Base-by-base conservation (phyloP, 2,888 invertebrate genomes). In the Bellardia bayeri region DNA sequence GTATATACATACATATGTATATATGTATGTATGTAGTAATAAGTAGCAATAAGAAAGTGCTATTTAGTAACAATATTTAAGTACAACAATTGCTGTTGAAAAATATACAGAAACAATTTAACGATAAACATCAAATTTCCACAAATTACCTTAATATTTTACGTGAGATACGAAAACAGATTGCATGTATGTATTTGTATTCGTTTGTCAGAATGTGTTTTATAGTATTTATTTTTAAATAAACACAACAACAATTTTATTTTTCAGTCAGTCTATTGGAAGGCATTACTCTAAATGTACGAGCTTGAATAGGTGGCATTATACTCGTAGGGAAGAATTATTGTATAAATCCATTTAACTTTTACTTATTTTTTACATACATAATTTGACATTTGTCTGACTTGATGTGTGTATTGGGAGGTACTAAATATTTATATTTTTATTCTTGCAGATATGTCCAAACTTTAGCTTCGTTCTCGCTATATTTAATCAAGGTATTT, bases 71-170 rank as follows among this genome's bases (percentile, higher is more conserved):
- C 45, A 71, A 51, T 54, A 71, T 66, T 83, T 56, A 56, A 83
- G 42, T 40, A 82, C 58, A 40, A 56, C 64, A 84, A 84, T 71
- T 63, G 74, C 42, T 66, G 82, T 61, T 88, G 83, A 90, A 90
- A 90, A 91, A 92, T 68, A 33, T 37, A 91, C 91, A 92, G 92
- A 92, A 92, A 92, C 91, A 92, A 92, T 90, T 93, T 92, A 91
- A 91, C 91, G 93, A 93, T 93, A 93, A 93, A 91, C 92, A 93
- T 93, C 93, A 93, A 93, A 93, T 93, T 92, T 92, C 91, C 92
- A 91, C 92, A 93, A 92, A 93, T 93, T 92, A 91, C 91, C 91
- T 92, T 92, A 92, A 82, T 93, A 93, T 93, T 92, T 92, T 92
- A 93, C 93, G 93, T 93, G 93, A 90, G 91, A 91, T 91, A 90